Evolutionary conservation across 2,888 invertebrate species (phyloP).

Genomic region (Euclidia mi): DNA sequence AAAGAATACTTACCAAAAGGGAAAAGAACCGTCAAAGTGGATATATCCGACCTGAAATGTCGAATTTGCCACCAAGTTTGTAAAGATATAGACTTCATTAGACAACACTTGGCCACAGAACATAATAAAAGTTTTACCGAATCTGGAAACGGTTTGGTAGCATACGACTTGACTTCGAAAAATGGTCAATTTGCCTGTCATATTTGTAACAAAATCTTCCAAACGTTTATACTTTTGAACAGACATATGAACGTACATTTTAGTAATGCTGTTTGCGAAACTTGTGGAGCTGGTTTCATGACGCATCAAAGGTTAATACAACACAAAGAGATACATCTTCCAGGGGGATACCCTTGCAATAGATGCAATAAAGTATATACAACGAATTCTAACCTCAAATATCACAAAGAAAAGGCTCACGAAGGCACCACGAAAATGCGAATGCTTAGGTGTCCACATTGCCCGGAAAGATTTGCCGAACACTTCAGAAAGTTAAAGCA

Average conservation of each 20-base stretch:
- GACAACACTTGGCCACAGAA: conserved; percentile 65
- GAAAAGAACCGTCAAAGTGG: conserved; percentile 76
- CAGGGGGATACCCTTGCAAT: conserved; percentile 78
- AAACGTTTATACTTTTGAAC: conserved; percentile 78
- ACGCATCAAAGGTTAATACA: conserved; percentile 75
- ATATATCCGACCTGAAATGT: conserved; percentile 76
- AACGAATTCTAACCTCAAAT: conserved; percentile 78
- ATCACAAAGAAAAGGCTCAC: conserved; percentile 74
- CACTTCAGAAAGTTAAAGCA: conserved; percentile 80
- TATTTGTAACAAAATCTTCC: conserved; percentile 72
- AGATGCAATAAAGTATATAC: conserved; percentile 84
- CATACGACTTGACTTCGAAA: conserved; percentile 68
- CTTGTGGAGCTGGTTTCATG: conserved; percentile 79
- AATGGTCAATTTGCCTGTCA: conserved; percentile 75
- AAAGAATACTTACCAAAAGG: conserved; percentile 76
- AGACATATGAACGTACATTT: conserved; percentile 83
- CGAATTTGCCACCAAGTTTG: conserved; percentile 64
- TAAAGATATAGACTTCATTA: conserved; percentile 62
- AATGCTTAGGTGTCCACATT: conserved; percentile 74
- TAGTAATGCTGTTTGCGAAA: conserved; percentile 78
- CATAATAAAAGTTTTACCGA: conserved; percentile 70
- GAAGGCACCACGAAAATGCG: conserved; percentile 72
- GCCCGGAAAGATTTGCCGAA: conserved; percentile 75
- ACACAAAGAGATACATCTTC: conserved; percentile 77
- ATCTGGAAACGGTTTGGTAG: conserved; percentile 74